Evolutionary conservation across 2,797 vertebrate species (phyloP), one percentile per base, ranked within the genome.

Genomic region (Mastacembelus armatus): DNA sequence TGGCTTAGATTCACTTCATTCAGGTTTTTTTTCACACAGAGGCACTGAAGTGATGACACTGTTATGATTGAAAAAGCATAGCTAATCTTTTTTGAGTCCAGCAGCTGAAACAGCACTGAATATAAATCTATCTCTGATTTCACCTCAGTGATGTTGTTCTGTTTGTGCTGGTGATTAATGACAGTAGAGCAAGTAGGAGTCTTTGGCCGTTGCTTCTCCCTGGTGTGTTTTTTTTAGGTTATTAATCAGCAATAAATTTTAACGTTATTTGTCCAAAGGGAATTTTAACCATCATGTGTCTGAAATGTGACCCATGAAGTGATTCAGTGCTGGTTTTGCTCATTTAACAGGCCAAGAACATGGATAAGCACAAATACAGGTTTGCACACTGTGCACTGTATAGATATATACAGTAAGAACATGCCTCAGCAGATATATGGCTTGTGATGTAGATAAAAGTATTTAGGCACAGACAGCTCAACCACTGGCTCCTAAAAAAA

Each of bases 21-120:
- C n/a, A n/a, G n/a, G n/a, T n/a, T n/a, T n/a, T n/a, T n/a, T 19
- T 67, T 15, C 38, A 45, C 45, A 71, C 49, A n/a, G n/a, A n/a
- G n/a, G n/a, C 40, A 74, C 74, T 78, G 50, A 32, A 58, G 39
- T 7, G 1, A 56, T 16, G 49, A 49, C 32, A 38, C 50, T 57
- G 18, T 33, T 64, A 50, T 52, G 45, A 40, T 74, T 58, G 35
- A 66, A 76, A 78, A 73, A 71, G 66, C 54, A 59, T 30, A 39
- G 67, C 65, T 66, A 62, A 68, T 75, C 60, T 80, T 62, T 58
- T 69, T 68, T 10, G 10, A 60, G 68, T 55, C 45, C 60, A 84
- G 70, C 83, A 83, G 74, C 78, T 82, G 78, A 78, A 86, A 74
- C 64, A 69, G 72, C 74, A 71, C 3, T 15, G 51, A 71, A 32